Evolutionary conservation across 2,888 invertebrate genomes (phyloP), one percentile per base, ranked within the genome.

Genomic region (Alentia gelatinosa): DNA sequence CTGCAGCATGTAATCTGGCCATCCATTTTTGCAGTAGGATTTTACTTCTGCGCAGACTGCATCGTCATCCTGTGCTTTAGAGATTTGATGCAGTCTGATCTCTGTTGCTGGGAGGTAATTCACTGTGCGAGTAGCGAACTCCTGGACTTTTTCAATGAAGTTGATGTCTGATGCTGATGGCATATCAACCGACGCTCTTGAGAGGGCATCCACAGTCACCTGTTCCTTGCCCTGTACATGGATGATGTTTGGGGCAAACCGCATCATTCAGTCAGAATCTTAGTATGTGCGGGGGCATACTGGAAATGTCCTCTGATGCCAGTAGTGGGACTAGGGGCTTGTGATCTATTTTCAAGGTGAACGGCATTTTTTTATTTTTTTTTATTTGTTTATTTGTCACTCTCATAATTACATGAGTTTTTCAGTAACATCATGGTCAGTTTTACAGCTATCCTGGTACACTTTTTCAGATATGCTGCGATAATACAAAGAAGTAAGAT

Each of bases 251-350:
- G 23, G 47, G 33, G 12, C 19, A 42, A 42, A 88, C 47, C 50
- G 12, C 88, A 39, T 47, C 50, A 88, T 15, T 19, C 12, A 88
- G 88, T 42, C 30, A 19, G 42, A 88, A 88, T 4, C 47, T 9
- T 7, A 88, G 47, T 7, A 88, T 42, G 19, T 42, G 19, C 4
- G 88, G 88, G 15, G 47, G 88, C 88, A 88, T 88, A 12, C 33
- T 42, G 15, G 88, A 39, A 15, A 88, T 40, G 42, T 88, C 50
- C 19, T 7, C 42, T 12, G 88, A 42, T 4, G 88, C 12, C 12
- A 19, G 23, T n/a, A 88, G 47, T 7, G 47, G 88, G 33, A 88
- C 88, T 19, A 88, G 42, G 7, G 88, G 88, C 42, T 88, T 88
- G 39, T 88, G 47, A 26, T 88, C 88, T 19, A 19, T 88, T 42